phyloP scores from a whole-genome alignment of 2,888 invertebrate species.

The Ellobium chinense region DNA sequence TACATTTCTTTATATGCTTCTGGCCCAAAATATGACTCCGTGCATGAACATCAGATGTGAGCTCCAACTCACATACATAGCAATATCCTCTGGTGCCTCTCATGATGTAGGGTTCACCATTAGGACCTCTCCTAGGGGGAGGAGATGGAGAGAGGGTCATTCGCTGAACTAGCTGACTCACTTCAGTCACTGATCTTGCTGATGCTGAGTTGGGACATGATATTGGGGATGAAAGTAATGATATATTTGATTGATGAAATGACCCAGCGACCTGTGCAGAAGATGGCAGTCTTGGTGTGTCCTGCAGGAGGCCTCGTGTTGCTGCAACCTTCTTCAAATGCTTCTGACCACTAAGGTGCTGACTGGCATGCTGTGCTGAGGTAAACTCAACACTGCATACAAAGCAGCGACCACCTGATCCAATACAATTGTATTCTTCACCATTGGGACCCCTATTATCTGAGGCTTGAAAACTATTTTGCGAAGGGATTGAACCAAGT shows the following conservation, averaged over 20 bases:
- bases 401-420: conserved; percentile 54
- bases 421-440: conserved; percentile 46
- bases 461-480: background rate
- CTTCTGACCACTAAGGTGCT: conserved; percentile 54
- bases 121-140: conserved; percentile 15
- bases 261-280: background rate
- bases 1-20: conserved; percentile 53
- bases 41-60: conserved; percentile 51
- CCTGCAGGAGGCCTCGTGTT: too few relatives aligned
- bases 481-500: background rate
- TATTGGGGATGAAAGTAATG: background rate
- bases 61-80: conserved; percentile 51
- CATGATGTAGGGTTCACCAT: conserved; percentile 49
- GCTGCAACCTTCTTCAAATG: conserved; percentile 52
- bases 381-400: conserved; percentile 56
- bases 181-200: background rate
- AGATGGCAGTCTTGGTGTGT: background rate
- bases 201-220: background rate
- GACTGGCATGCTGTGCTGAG: conserved; percentile 46
- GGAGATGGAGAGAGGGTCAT: background rate
- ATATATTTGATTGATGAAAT: background rate
- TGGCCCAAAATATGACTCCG: conserved; percentile 52
- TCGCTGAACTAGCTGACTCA: background rate
- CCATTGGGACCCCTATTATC: conserved; percentile 9
- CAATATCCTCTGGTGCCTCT: conserved; percentile 55